Conservation (phyloP, 2,113 vertebrate genomes). For the Kryptolebias marmoratus region DNA sequence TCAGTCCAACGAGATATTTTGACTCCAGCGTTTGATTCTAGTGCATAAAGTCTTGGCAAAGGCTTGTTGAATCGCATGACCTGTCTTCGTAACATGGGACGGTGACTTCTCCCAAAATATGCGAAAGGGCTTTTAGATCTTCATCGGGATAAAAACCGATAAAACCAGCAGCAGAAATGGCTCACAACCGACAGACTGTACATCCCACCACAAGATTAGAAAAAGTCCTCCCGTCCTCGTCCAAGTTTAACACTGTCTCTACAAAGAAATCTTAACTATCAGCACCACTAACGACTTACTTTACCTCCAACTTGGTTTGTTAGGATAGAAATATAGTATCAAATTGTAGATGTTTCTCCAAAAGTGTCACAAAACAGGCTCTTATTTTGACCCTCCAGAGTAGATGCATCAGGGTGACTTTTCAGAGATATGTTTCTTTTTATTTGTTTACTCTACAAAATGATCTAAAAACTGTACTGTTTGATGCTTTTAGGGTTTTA, state of each 20-base stretch:
- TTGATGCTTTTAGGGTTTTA: conserved; percentile 32
- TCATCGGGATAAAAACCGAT: conserved; percentile 43
- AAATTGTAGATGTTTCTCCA: conserved; percentile 26
- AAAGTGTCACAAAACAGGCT: conserved; percentile 20
- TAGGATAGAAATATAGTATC: not conserved
- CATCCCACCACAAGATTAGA: conserved; percentile 48
- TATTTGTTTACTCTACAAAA: conserved; percentile 20
- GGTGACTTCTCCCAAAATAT: conserved; percentile 26
- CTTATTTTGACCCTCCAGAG: conserved; percentile 32
- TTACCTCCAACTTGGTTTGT: not conserved
- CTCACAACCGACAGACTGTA: conserved; percentile 65
- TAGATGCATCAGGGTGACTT: conserved; percentile 32
- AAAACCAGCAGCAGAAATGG: conserved; percentile 67
- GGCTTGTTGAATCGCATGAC: conserved; percentile 36
- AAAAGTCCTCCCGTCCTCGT: conserved; percentile 12
- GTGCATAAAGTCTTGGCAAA: conserved; percentile 64
- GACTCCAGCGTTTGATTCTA: conserved; percentile 61
- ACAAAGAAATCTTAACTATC: not conserved
- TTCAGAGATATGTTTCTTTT: conserved; percentile 1
- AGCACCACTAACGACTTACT: conserved; percentile 3
- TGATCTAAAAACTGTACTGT: conserved; percentile 24
- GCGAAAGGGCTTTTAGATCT: conserved; percentile 45
- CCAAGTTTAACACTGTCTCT: not conserved
- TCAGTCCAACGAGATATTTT: conserved; percentile 20
- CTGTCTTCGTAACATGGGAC: conserved; percentile 33